These are phyloP conservation scores for Turritopsis rubra DNA, from an alignment of 30 jellyfish, hydroid and myxozoan genomes.

Conservation along the genomic window DNA sequence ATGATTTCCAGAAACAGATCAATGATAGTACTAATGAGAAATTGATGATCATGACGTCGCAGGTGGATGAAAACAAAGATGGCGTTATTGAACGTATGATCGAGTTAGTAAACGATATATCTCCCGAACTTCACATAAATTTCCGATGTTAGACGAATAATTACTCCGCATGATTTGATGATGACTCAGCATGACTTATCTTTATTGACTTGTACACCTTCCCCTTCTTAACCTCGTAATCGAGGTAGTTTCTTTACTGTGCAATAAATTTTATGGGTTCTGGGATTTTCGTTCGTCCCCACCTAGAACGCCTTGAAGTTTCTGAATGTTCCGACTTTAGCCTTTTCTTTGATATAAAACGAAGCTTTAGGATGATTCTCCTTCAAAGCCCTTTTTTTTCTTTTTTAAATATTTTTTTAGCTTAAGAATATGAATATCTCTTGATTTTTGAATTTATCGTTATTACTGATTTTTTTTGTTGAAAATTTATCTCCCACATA, in stretches of 20 bases:
- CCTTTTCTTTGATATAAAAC: not conserved
- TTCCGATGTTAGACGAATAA: constrained; percentile 30
- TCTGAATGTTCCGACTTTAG: too few species aligned
- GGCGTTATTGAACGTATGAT: constrained; percentile 77
- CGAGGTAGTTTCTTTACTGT: too few species aligned
- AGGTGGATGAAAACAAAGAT: constrained; percentile 49
- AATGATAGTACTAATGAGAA: constrained; percentile 44
- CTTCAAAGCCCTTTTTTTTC: not conserved
- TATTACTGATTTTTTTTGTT: not conserved
- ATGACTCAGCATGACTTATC: not conserved
- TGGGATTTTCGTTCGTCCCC: too few species aligned
- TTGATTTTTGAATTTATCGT: not conserved
- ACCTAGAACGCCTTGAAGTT: too few species aligned
- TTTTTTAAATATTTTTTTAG: too few species aligned
- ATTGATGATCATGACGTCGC: constrained; percentile 35
- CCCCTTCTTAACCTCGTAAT: too few species aligned
- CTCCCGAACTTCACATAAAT: constrained; percentile 89
- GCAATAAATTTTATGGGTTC: too few species aligned
- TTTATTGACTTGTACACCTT: not conserved
- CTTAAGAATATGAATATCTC: not conserved
- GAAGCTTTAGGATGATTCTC: not conserved
- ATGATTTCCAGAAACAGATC: constrained; percentile 77
- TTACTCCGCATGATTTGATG: not conserved
- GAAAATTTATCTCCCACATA: too few species aligned
- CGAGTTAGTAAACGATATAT: constrained; percentile 74